Percentiles rank a stretch among this genome's conserved stretches.
phyloP scores from a whole-genome alignment of 2,797 vertebrate species.

The Siniperca undulata region DNA sequence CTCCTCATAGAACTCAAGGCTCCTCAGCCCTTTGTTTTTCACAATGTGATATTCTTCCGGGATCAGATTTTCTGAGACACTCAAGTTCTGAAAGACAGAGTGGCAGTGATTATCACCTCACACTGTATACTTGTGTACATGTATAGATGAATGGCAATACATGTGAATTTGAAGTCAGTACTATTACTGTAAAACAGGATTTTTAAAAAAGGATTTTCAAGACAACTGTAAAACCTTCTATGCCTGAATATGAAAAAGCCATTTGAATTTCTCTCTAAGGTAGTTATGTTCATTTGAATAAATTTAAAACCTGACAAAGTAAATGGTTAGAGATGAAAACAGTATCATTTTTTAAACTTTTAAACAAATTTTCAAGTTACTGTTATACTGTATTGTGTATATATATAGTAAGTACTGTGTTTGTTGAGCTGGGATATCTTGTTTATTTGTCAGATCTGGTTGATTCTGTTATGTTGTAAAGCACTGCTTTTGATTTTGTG shows the following conservation, averaged over 20 bases:
- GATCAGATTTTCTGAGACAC: conserved; percentile 84
- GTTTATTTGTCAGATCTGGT: background rate
- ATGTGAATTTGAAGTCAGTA: background rate
- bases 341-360: background rate
- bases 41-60: conserved; percentile 92
- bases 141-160: background rate
- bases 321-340: background rate
- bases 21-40: conserved; percentile 88
- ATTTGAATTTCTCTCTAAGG: background rate
- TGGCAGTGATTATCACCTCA: background rate
- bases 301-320: background rate
- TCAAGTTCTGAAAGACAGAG: conserved; percentile 69
- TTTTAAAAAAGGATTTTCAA: background rate
- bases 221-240: background rate
- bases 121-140: background rate
- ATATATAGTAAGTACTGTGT: background rate
- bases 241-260: background rate
- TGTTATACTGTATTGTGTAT: background rate
- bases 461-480: background rate
- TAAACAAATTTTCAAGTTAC: background rate
- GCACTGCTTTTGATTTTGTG: background rate
- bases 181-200: background rate
- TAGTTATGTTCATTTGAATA: background rate
- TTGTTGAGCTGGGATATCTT: background rate
- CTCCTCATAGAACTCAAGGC: conserved; percentile 90